Evolutionary conservation across 2,113 vertebrate genomes (phyloP), one percentile per base, ranked within the genome.

Genomic region (Silurus meridionalis): DNA sequence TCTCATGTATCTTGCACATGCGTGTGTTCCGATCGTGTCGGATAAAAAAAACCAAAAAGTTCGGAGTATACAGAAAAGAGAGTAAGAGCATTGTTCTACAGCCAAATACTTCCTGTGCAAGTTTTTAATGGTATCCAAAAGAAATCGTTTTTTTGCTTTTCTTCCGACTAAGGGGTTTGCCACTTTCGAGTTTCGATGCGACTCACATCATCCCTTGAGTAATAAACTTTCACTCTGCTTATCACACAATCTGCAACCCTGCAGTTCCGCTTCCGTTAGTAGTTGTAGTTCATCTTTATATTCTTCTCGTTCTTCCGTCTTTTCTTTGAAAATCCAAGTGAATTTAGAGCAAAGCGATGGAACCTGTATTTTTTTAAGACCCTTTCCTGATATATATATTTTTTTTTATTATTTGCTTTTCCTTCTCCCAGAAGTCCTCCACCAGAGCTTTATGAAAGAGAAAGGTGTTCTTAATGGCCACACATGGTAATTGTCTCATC

Each of bases 21-120:
- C 21, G n/a, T 10, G 61, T n/a, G 61, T 64, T 8, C 8, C 23
- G 21, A 10, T 64, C 61, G 61, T 9, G 61, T n/a, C 8, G 6
- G 69, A 50, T 78, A 69, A 82, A 88, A 88, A 58, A 66, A 66
- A 1, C 60, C 81, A 87, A 78, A 83, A 87, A 64, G 80, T 80
- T 52, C 57, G 13, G 23, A 83, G 57, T 46, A 23, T 19, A 66
- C 63, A 87, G 57, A 87, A 87, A 5, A 87, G 71, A 25, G 71
- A 87, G 58, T 66, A 77, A 17, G 58, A 75, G 48, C 72, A 64
- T 28, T 64, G 9, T 63, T 79, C 46, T 79, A 78, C 58, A 78
- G 72, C n/a, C 48, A 85, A 53, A 60, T 78, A 79, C 48, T 79
- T 79, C 0, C 6, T 55, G n/a, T 79, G 74, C 5, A 60, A 5